Conservation (phyloP, 2,797 vertebrate species). For the Eurystomus glaucurus region DNA sequence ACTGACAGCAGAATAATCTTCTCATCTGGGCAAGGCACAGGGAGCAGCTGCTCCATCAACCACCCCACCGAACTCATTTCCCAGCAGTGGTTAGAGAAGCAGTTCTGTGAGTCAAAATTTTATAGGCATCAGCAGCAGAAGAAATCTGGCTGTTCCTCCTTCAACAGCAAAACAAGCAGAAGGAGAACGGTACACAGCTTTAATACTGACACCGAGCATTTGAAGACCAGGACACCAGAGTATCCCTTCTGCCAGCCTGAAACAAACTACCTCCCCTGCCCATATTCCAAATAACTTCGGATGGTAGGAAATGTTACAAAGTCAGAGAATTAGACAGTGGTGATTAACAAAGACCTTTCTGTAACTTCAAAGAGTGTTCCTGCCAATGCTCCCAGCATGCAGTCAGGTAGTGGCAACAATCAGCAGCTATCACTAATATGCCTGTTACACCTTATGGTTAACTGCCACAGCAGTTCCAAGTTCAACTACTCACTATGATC, state of each 20-base stretch:
- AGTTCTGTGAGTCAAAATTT: conserved; percentile 64
- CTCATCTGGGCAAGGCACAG: conserved; percentile 53
- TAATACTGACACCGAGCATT: not conserved
- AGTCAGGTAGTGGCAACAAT: not conserved
- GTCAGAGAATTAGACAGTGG: not conserved
- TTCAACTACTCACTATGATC: not conserved
- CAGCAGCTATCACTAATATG: not conserved
- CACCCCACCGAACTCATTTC: conserved; percentile 74
- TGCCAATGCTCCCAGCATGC: not conserved
- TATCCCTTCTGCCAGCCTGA: not conserved
- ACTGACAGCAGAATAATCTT: conserved; percentile 64
- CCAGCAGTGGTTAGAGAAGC: conserved; percentile 72
- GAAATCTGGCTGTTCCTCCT: conserved; percentile 38
- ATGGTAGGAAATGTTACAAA: not conserved
- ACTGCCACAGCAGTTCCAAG: not conserved
- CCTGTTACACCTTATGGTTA: not conserved
- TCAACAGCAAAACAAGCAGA: not conserved
- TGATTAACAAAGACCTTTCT: not conserved
- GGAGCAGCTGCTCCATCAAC: conserved; percentile 74
- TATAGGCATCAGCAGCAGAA: conserved; percentile 64
- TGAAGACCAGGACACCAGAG: not conserved
- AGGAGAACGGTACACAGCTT: not conserved
- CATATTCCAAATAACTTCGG: not conserved
- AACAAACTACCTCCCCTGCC: not conserved
- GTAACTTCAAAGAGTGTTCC: not conserved